Base-by-base conservation (phyloP, 1,140 invertebrate species). In the Tetragonula clypearis region DNA sequence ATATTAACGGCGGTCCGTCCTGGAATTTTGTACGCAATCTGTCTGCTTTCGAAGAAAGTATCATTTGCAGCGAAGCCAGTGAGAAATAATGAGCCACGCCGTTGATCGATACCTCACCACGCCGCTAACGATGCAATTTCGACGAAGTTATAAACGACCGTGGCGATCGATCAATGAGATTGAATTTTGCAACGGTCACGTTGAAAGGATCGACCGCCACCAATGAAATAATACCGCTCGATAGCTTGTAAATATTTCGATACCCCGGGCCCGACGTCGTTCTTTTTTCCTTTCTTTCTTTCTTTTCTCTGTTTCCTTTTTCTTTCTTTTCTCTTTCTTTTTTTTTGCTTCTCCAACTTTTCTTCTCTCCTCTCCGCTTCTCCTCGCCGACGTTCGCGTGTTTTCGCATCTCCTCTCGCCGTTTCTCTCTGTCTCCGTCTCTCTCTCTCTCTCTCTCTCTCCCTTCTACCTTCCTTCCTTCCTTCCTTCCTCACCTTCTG, bases 401-500 rank as follows among this genome's bases (percentile, higher is more conserved):
- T 91, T 88, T 71, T 76, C 85, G 53, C 21, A n/a, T 83, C 66
- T 62, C 76, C 49, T 55, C 23, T 83, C 75, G 75, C 55, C 26
- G n/a, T 53, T 23, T 53, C 75, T 82, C 84, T 53, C 19, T 49
- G 15, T 82, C 65, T 66, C 65, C 15, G 41, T 41, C 41, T n/a
- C n/a, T n/a, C n/a, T n/a, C n/a, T 41, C 4, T 23, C 35, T 23
- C 21, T 21, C 35, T 49, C 6, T 73, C 75, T 80, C 81, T 53
- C 85, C 78, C 76, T 79, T 84, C 72, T 23, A 12, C 21, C 9
- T 49, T 41, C 41, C 41, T 41, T 49, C 6, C 6, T 62, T n/a
- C 85, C 90, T 92, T 93, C 93, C 56, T 76, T 60, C 56, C 62
- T 93, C 93, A 94, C 94, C 93, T 94, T 93, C 90, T 91, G 89